Evolutionary conservation across 2,797 vertebrate genomes (phyloP), one percentile per base, ranked within the genome.

Genomic region (Anguilla marmorata): DNA sequence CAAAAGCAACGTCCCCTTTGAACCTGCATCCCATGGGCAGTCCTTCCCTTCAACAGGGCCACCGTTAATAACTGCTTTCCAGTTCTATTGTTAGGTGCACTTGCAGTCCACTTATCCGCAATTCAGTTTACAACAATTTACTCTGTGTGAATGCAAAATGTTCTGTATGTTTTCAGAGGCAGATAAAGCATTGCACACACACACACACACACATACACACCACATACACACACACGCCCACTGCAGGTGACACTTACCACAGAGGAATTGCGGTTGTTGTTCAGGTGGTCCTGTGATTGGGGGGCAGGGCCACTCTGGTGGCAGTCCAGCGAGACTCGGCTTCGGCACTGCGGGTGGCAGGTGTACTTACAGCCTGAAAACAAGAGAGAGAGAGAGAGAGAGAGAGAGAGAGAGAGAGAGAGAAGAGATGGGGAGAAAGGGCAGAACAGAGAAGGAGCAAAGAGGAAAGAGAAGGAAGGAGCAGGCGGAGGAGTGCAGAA

Each of bases 311-410:
- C 90, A 19, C 89, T 90, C 69, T 85, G 90, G 84, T 91, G 90
- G 88, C 93, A 94, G 88, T 94, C 92, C 58, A 94, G 80, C n/a
- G 90, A 50, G 84, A 94, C 92, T 41, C 69, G 63, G 69, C 91
- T 89, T 80, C 86, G 91, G 85, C 93, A 94, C 11, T 89, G 88
- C 41, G 91, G 54, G 88, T 94, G 93, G 87, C 93, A 94, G 0
- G 93, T 92, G 88, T 94, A 94, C 79, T 93, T 94, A 87, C 93
- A 94, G 82, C 91, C 93, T 94, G 88, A 24, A 48, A 72, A 85
- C 24, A 82, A 4, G 14, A n/a, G 27, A 86, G 63, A 66, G 69
- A 56, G 8, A 66, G 8, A n/a, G 8, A 1, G 4, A 33, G 66
- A 21, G 12, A 21, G 30, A 4, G 19, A 54, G n/a, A 74, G n/a